A percentile compares a stretch with the other conserved stretches of the same genome.
These are phyloP conservation scores for Corythoichthys haematopterus DNA, from an alignment of 2,113 vertebrate species.

Conservation along the genomic window DNA sequence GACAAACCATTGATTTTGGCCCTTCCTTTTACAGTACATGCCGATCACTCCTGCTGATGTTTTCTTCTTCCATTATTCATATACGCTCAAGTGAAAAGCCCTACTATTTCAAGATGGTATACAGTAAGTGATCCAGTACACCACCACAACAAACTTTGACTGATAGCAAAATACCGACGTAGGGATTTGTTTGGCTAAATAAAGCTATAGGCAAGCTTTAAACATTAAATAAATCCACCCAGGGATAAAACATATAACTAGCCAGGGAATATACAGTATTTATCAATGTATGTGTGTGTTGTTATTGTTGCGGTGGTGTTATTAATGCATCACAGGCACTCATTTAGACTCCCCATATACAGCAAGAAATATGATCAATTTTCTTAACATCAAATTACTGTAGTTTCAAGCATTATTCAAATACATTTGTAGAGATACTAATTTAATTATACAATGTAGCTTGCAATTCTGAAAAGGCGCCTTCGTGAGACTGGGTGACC, in stretches of 20 bases:
- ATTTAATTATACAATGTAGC: background rate
- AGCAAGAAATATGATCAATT: background rate
- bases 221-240: background rate
- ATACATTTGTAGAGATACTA: background rate
- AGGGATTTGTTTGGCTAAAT: background rate
- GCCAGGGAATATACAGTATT: no score
- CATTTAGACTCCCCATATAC: no score
- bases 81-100: background rate
- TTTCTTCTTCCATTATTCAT: conserved; percentile 1
- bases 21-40: background rate
- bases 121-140: background rate
- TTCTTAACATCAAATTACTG: background rate
- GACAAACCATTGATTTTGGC: conserved; percentile 6
- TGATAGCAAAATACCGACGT: background rate
- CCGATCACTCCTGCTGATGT: background rate
- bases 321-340: no score
- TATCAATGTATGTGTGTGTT: no score
- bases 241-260: background rate
- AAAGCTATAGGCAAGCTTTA: background rate
- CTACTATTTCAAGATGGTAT: background rate
- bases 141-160: background rate
- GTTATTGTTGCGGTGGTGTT: no score
- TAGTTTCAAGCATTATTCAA: background rate
- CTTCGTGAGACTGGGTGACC: no score
- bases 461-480: background rate